Evolutionary conservation across 2,888 invertebrate species (phyloP), one percentile per base, ranked within the genome.

Genomic region (Malacosoma neustria): DNA sequence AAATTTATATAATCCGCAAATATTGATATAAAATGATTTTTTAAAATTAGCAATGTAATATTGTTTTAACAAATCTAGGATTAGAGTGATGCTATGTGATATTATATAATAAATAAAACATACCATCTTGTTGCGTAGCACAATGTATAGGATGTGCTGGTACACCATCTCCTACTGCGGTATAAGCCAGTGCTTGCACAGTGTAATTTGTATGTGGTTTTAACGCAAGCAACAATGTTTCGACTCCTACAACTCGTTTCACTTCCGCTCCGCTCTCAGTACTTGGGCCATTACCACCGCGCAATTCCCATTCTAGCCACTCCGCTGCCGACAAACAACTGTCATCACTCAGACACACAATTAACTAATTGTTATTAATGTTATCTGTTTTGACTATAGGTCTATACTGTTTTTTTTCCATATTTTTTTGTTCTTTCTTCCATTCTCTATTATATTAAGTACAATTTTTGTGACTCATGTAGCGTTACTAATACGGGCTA

Each of bases 121-220:
- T 71, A 94, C 94, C 90, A 73, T 96, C 96, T 80, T 96, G 94
- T 53, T 94, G 92, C 2, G 96, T 96, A 42, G 89, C 89, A 64
- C 96, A 94, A 77, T 90, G 92, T 61, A 95, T 88, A 38, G 94
- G 90, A 49, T 88, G 84, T 58, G 94, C 94, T 45, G 93, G 88
- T 7, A 92, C 89, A 0, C 96, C 96, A 62, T 96, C 95, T 0
- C 96, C 96, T 1, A 92, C 92, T 3, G 92, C 89, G 0, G 96
- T 96, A 61, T 92, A 95, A 5, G 95, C 95, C 56, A 94, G 71
- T 3, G 95, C 93, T 59, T 94, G 91, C 42, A 96, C 88, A 31
- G 95, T 95, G 72, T 96, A 96, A 80, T 96, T 96, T 39, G 95
- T 93, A 68, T 91, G 93, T 55, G 94, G 94, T 59, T 91, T 89